A percentile compares a stretch with the other conserved stretches of the same genome.
phyloP scores from a whole-genome alignment of 2,888 invertebrate genomes.

The Ennomos quercinarius region DNA sequence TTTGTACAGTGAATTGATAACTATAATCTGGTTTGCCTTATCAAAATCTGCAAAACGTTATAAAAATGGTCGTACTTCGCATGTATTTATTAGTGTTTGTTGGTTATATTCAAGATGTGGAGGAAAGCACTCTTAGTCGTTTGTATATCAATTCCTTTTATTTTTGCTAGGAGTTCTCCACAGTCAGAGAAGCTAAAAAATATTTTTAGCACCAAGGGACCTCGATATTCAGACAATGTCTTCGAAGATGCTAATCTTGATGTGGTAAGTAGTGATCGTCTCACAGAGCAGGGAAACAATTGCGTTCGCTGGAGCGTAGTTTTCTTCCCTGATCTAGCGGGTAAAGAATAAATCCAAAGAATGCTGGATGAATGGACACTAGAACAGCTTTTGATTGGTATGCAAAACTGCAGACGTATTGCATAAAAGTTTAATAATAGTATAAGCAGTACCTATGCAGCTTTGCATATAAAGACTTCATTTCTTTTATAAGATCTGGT shows the following conservation, averaged over 20 bases:
- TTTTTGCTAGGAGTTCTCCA: background rate
- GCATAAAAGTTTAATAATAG: no score
- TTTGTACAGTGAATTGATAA: background rate
- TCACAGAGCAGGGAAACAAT: no score
- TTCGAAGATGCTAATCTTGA: constrained; percentile 68
- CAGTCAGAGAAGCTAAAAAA: constrained; percentile 40
- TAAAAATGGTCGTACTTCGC: background rate
- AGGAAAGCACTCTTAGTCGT: background rate
- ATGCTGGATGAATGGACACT: no score
- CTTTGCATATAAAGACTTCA: no score
- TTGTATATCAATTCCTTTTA: background rate
- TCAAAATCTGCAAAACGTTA: background rate
- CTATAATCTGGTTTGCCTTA: background rate
- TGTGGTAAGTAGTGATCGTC: constrained; percentile 59
- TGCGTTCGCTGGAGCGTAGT: no score
- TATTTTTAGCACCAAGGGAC: constrained; percentile 42
- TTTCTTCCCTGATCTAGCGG: no score
- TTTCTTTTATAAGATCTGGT: no score
- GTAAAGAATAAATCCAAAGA: no score
- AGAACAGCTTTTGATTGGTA: no score
- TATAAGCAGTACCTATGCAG: no score
- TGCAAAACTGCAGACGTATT: no score
- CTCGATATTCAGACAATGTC: constrained; percentile 60
- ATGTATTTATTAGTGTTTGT: background rate
- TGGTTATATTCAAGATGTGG: background rate